Evolutionary conservation across 2,113 vertebrate genomes (phyloP), one percentile per base, ranked within the genome.

Genomic region (Callopanchax toddi): DNA sequence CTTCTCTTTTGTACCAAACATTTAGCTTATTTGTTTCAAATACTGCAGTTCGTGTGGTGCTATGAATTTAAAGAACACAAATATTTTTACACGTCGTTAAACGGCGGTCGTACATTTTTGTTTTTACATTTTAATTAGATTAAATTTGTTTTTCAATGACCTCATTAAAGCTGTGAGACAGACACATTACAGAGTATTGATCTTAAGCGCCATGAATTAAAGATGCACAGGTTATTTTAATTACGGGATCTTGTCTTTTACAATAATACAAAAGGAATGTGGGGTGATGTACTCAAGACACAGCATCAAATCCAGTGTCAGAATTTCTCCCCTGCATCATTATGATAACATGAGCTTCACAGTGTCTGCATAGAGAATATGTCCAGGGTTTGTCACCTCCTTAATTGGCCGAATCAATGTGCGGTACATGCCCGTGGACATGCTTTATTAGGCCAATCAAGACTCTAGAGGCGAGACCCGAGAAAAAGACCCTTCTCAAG

Each of bases 381-480:
- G 49, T 87, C 71, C 74, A 66, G 81, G 81, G 59, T 85, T 89
- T 89, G 85, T 86, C 86, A 83, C 85, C 72, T 71, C 64, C 81
- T 73, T 89, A 87, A 89, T 85, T 88, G 84, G 83, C 65, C 58
- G 71, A 87, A 89, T 89, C 81, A 86, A 57, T 57, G 74, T 72
- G 81, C 21, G 6, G 17, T 75, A 86, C 89, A 89, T 83, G 86
- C 60, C 66, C 57, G 53, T 55, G 67, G 87, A 86, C 84, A 69
- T 83, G 84, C 78, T 87, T 83, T 87, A 86, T 89, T 88, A 91
- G 71, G 76, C 82, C 86, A 87, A 89, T 89, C 84, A 86, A 80
- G 78, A 74, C 89, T 84, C 86, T 22, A 40, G 84, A 71, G 88
- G 71, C 34, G 15, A 71, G 78, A 75, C 76, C 78, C 21, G 15